Evolutionary conservation across 2,797 vertebrate species (phyloP).

Genomic region (Zenarchopterus dispar): DNA sequence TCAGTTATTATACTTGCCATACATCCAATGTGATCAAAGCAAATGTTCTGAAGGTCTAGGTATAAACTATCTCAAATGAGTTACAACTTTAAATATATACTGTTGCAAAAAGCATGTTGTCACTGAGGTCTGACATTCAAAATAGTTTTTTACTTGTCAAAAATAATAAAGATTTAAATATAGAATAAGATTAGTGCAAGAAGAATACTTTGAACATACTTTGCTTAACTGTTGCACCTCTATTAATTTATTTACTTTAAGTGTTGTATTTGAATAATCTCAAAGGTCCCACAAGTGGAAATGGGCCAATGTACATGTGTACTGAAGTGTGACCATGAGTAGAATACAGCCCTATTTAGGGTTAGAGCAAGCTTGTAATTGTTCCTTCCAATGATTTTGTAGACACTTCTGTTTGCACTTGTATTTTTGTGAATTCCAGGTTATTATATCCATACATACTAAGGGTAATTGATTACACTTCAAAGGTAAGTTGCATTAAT

Average conservation of each 20-base stretch:
- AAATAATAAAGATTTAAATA: too few species aligned
- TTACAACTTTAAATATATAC: background rate
- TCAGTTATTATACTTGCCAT: constrained; percentile 12
- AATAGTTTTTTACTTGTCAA: too few species aligned
- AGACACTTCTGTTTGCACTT: background rate
- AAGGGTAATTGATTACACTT: background rate
- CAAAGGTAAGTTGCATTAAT: background rate
- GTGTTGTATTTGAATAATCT: background rate
- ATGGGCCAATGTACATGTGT: background rate
- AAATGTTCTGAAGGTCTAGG: background rate
- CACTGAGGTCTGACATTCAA: too few species aligned
- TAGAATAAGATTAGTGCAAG: too few species aligned
- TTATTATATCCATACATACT: background rate
- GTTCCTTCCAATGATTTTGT: background rate
- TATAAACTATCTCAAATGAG: background rate
- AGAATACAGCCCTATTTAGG: background rate
- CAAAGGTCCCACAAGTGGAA: background rate
- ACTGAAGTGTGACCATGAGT: background rate
- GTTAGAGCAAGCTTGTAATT: too few species aligned
- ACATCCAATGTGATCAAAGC: constrained; percentile 7
- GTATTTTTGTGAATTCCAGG: background rate
- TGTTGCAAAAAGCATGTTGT: too few species aligned
- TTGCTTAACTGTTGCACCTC: background rate
- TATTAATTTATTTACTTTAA: background rate
- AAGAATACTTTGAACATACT: too few species aligned